Conservation (phyloP, 1,140 invertebrate genomes). For the Gryon sp. region DNA sequence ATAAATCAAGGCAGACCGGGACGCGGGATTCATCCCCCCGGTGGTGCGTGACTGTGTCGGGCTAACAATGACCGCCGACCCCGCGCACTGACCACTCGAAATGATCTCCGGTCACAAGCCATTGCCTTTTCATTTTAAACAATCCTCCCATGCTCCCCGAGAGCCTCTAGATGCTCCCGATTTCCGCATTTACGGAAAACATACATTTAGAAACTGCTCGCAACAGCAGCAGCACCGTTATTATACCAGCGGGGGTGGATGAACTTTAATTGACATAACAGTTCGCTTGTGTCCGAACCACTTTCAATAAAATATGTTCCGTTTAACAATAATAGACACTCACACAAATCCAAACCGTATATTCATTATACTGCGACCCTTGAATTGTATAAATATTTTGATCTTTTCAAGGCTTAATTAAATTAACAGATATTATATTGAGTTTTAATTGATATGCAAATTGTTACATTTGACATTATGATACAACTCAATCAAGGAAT, state of each 20-base stretch:
- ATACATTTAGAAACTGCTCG: constrained; percentile 59
- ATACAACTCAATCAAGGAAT: no score
- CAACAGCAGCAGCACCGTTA: constrained; percentile 28
- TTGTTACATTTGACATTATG: no score
- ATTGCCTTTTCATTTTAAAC: constrained; percentile 78
- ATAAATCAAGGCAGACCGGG: constrained; percentile 71
- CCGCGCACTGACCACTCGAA: constrained; percentile 69
- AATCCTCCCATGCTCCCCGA: constrained; percentile 50
- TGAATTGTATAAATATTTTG: no score
- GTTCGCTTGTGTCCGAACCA: constrained; percentile 20
- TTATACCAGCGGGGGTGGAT: constrained; percentile 27
- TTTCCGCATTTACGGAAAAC: constrained; percentile 55
- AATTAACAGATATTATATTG: no score
- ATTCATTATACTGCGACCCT: no score
- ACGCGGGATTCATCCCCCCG: constrained; percentile 68
- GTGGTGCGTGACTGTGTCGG: constrained; percentile 74
- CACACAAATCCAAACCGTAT: no score
- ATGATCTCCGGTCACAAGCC: constrained; percentile 78
- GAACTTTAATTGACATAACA: constrained; percentile 32
- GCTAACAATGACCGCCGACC: constrained; percentile 75
- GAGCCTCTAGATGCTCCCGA: constrained; percentile 50
- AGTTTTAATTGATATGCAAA: no score
- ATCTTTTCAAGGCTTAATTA: no score
- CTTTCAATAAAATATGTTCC: constrained; percentile 13
- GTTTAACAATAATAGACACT: background rate